phyloP scores from a whole-genome alignment of 2,113 vertebrate genomes.

The Sebastes fasciatus region DNA sequence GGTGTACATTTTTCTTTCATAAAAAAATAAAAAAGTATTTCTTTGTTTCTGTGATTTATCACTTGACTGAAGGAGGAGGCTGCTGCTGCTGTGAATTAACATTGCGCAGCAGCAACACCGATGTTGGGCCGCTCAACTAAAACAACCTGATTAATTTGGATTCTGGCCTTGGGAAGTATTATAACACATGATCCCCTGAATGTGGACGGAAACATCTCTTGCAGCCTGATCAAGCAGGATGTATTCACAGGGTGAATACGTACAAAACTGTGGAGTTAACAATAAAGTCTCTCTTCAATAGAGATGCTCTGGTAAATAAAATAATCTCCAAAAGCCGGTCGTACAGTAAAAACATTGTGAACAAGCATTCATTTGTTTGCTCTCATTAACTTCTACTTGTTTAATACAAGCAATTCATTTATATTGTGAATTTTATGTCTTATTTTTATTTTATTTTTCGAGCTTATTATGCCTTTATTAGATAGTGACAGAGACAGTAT shows the following conservation, averaged over 20 bases:
- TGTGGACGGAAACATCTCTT: background rate
- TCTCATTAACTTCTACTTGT: background rate
- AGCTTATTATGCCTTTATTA: too few species aligned
- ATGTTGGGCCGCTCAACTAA: background rate
- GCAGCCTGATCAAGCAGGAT: conserved; percentile 6
- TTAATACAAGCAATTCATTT: background rate
- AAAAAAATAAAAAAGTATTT: background rate
- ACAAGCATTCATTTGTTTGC: background rate
- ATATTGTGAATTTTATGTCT: background rate
- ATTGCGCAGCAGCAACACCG: background rate
- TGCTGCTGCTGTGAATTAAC: conserved; percentile 21
- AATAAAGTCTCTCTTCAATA: background rate
- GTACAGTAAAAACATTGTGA: background rate
- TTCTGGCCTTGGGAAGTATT: conserved; percentile 36
- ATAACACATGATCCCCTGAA: conserved; percentile 15
- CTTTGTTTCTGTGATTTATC: background rate
- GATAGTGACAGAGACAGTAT: too few species aligned
- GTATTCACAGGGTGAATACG: conserved; percentile 23
- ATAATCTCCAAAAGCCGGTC: background rate
- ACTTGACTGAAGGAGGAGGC: too few species aligned
- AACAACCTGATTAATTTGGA: conserved; percentile 35
- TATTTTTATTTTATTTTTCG: background rate
- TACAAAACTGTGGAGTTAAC: background rate
- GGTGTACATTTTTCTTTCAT: background rate
- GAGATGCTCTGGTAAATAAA: background rate